These are phyloP conservation scores for Apogon hyalosoma DNA, from an alignment of 2,797 vertebrate species.

Conservation along the genomic window DNA sequence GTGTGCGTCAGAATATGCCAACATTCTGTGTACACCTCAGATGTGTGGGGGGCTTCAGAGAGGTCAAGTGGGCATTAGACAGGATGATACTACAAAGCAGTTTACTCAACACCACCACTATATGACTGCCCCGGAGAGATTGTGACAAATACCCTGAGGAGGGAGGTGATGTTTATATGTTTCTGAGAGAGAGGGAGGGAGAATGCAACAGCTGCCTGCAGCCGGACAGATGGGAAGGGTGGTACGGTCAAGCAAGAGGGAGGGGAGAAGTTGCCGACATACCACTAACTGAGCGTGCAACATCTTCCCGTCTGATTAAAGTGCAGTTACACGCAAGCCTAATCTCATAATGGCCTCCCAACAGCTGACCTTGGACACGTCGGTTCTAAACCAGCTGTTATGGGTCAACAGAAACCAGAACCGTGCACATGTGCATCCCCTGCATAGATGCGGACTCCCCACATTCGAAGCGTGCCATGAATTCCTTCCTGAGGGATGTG, in stretches of 20 bases:
- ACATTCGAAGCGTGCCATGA: slow-evolving; percentile 67
- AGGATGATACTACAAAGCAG: slow-evolving; percentile 54
- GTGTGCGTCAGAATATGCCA: slow-evolving; percentile 43
- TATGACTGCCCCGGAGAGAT: slow-evolving; percentile 19
- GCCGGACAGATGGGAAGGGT: slow-evolving; percentile 62
- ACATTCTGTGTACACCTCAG: slow-evolving; percentile 45
- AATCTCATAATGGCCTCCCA: slow-evolving; percentile 60
- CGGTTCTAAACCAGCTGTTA: slow-evolving; percentile 69
- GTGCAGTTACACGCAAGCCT: slow-evolving; percentile 39
- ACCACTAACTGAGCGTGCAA: slow-evolving; percentile 30
- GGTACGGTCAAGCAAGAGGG: slow-evolving; percentile 43
- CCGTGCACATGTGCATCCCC: slow-evolving; percentile 47
- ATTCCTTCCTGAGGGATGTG: slow-evolving; percentile 72
- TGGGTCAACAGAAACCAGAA: slow-evolving; percentile 68
- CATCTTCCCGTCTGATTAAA: slow-evolving; percentile 54
- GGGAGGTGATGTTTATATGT: slow-evolving; percentile 10
- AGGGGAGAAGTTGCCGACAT: slow-evolving; percentile 53
- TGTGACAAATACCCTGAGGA: slow-evolving; percentile 50
- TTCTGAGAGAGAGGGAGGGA: background rate
- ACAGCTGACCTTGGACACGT: slow-evolving; percentile 63
- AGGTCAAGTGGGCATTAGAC: slow-evolving; percentile 72
- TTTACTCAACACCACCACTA: slow-evolving; percentile 53
- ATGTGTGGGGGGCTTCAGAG: slow-evolving; percentile 46
- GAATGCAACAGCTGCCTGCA: slow-evolving; percentile 74
- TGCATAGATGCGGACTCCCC: slow-evolving; percentile 61